Evolutionary conservation across 2,888 invertebrate species (phyloP), one percentile per base, ranked within the genome.

Genomic region (Druceiella hillmani): DNA sequence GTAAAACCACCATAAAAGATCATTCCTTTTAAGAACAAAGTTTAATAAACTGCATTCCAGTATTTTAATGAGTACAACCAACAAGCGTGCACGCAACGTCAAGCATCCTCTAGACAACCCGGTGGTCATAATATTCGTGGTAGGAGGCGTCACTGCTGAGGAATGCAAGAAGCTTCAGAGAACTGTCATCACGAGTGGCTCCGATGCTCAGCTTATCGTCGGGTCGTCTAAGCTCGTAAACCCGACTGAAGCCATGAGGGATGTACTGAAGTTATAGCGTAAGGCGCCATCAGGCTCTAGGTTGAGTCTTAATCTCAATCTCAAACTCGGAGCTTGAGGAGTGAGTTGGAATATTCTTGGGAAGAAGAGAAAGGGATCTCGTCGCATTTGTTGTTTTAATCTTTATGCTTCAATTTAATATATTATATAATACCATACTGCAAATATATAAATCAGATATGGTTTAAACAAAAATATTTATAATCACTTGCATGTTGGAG

Each of bases 81-180:
- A 62, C 46, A 71, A 71, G 50, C 70, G 66, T 34, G 2, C 57
- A 0, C 58, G 62, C 3, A 50, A 43, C 2, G 13, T 56, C 1
- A 69, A 67, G 37, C 77, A 80, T 41, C 83, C 83, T 0, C 57
- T 76, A 9, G 81, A 83, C 54, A 78, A 78, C 51, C 71, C 76
- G 0, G 67, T 75, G 15, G 64, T 83, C 38, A 72, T 84, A 12
- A 56, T 84, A 9, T 82, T 76, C 52, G 68, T 83, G 5, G 57
- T 83, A 7, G 83, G 84, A 4, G 83, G 83, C 4, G 61, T 82
- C 3, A 79, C 81, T 0, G 72, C 75, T 0, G 76, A 79, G 41
- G 83, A 84, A 57, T 75, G 72, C 43, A 71, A 66, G 51, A 64
- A 67, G 9, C 47, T 76, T 1, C 68, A 75, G 40, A 60, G 68